Evolutionary conservation across 2,113 vertebrate genomes (phyloP).

Genomic region (Budorcas taxicolor): DNA sequence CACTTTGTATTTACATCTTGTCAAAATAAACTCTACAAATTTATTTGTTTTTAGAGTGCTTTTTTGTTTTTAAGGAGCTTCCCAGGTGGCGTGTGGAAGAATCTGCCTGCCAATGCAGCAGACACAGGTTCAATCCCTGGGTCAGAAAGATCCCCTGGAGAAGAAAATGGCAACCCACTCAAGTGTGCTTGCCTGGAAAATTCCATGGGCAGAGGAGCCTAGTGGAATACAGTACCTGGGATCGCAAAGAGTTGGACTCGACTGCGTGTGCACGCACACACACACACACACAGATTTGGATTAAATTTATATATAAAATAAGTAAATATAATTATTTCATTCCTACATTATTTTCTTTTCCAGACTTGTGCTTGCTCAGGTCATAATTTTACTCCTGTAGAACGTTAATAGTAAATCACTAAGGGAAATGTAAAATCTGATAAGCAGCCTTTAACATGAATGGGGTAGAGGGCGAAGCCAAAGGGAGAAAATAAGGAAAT

Average conservation of each 20-base stretch:
- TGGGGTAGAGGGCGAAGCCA: not conserved
- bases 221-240: not conserved
- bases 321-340: constrained; percentile 47
- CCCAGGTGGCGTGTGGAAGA: not conserved
- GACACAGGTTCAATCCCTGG: not conserved
- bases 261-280: not conserved
- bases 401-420: constrained; percentile 34
- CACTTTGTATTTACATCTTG: constrained; percentile 60
- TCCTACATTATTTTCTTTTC: constrained; percentile 41
- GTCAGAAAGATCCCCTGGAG: not conserved
- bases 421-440: constrained; percentile 51
- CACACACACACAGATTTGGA: not conserved
- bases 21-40: constrained; percentile 79
- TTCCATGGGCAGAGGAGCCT: not conserved
- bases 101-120: not conserved
- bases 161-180: not conserved
- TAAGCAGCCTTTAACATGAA: constrained; percentile 40
- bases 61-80: constrained; percentile 18
- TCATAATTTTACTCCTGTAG: constrained; percentile 47
- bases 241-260: not conserved
- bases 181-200: not conserved
- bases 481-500: constrained; percentile 62
- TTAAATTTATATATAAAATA: constrained; percentile 9
- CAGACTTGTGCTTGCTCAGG: constrained; percentile 58
- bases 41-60: constrained; percentile 77